Evolutionary conservation across 1,140 invertebrate species (phyloP), one percentile per base, ranked within the genome.

Genomic region (Anthonomus grandis): DNA sequence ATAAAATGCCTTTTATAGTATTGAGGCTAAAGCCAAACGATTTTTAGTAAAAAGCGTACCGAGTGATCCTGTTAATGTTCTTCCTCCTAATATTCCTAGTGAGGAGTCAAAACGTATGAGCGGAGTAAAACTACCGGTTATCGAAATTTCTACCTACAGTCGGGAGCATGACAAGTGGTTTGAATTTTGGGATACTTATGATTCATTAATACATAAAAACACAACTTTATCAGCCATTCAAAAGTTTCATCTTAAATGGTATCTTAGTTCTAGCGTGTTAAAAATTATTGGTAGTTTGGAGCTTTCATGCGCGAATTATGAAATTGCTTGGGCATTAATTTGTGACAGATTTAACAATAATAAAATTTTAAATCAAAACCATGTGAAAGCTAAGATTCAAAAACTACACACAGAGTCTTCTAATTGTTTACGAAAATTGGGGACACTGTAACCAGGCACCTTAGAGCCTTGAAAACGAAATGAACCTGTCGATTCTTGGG

Each of bases 341-440:
- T n/a, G n/a, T 67, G 6, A 70, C 64, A 68, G 50, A 66, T 71
- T 64, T 37, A 51, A 69, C 25, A 70, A 70, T 24, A 54, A 49
- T 18, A 22, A 62, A 4, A 48, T 70, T 8, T 56, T 70, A 2
- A 39, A 66, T 6, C 53, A 68, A 15, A 64, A 62, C 41, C 62
- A 66, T 41, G 37, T 73, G n/a, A 56, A 62, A n/a, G 46, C 60
- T 41, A 47, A 57, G 23, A 19, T 62, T 12, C 38, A 57, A 23
- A 12, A 19, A 10, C n/a, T 70, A 25, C n/a, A n/a, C n/a, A n/a
- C n/a, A n/a, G n/a, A n/a, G n/a, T n/a, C n/a, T n/a, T n/a, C n/a
- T n/a, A n/a, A 34, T 18, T 53, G 18, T 25, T 21, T 66, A 6
- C 25, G 57, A n/a, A 24, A 25, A 13, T 21, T 66, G 9, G 6